Conservation (phyloP, 2,888 invertebrate genomes). For the Tipula confusa region DNA sequence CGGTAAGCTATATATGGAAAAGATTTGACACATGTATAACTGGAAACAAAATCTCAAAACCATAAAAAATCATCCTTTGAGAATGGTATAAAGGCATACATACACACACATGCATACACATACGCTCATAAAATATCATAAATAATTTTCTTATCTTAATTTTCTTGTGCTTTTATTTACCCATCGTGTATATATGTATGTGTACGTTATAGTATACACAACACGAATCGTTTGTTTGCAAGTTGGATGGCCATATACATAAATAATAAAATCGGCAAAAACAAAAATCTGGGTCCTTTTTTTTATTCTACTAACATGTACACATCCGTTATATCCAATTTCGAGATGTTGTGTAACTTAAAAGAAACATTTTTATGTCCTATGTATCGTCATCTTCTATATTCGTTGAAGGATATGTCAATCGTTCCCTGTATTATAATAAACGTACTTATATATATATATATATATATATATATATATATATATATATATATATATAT, state of each 20-base stretch:
- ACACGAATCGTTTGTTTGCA: background rate
- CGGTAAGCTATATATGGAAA: background rate
- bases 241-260: background rate
- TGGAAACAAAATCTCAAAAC: background rate
- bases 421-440: background rate
- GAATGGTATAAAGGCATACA: background rate
- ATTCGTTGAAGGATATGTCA: background rate
- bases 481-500: background rate
- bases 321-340: background rate
- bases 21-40: background rate
- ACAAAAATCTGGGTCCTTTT: background rate
- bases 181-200: background rate
- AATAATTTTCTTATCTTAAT: slow-evolving; percentile 4
- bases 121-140: slow-evolving; percentile 13
- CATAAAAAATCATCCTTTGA: background rate
- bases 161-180: background rate
- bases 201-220: no score
- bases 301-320: background rate
- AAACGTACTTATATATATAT: background rate
- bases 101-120: background rate
- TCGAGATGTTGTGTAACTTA: background rate
- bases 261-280: slow-evolving; percentile 5
- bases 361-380: background rate
- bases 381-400: background rate
- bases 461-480: background rate